Conservation (phyloP, 2,113 vertebrate species). For the Cottus gobio region DNA sequence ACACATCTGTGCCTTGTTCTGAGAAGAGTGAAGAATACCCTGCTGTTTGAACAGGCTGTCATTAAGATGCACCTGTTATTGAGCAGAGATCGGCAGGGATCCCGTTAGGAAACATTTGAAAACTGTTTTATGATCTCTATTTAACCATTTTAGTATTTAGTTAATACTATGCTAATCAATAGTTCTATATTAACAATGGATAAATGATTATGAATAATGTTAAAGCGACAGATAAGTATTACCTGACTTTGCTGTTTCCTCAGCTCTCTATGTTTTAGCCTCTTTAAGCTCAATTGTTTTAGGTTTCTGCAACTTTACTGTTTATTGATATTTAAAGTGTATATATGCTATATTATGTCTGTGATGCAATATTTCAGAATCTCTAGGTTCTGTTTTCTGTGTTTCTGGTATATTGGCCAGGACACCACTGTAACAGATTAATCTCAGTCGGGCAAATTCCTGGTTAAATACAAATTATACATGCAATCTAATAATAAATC, state of each 20-base stretch:
- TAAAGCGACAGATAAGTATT: neutral
- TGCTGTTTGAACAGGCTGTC: conserved; percentile 4
- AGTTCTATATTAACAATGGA: neutral
- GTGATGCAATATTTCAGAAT: neutral
- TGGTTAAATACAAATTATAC: neutral
- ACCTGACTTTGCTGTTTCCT: neutral
- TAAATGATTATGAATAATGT: neutral
- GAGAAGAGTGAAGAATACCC: neutral
- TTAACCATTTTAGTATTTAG: neutral
- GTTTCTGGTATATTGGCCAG: neutral
- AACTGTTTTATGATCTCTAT: neutral
- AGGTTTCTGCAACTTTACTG: neutral
- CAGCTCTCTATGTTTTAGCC: neutral
- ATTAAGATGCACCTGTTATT: neutral
- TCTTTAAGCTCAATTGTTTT: neutral
- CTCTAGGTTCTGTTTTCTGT: neutral
- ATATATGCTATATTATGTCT: neutral
- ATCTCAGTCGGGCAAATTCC: neutral
- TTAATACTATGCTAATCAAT: neutral
- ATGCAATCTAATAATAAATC: neutral
- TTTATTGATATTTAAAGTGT: neutral
- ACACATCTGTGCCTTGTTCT: conserved; percentile 1
- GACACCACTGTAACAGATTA: neutral
- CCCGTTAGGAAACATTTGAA: neutral
- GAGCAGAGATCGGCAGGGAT: neutral